These are phyloP conservation scores for Meda fulgida DNA, from an alignment of 2,797 vertebrate species.

Conservation along the genomic window DNA sequence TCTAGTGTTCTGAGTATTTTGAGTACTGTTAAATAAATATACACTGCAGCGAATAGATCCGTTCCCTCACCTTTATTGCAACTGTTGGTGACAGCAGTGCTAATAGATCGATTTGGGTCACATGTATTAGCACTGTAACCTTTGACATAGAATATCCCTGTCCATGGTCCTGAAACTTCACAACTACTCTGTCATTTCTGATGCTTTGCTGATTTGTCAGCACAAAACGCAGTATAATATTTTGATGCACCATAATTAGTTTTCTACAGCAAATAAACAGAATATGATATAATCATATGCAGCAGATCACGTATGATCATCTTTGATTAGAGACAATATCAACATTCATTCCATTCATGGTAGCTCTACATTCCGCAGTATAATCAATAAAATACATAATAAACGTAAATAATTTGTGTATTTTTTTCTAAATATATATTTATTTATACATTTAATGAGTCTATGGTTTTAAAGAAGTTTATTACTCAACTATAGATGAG, in stretches of 20 bases:
- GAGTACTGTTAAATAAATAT: neutral
- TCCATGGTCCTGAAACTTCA: constrained; percentile 25
- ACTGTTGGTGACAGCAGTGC: neutral
- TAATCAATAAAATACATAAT: neutral
- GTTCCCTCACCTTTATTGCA: neutral
- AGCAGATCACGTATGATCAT: neutral
- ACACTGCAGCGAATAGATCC: neutral
- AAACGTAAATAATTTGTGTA: neutral
- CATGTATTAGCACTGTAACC: neutral
- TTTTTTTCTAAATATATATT: neutral
- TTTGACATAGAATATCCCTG: neutral
- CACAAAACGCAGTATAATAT: neutral
- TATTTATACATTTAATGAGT: neutral
- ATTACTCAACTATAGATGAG: neutral
- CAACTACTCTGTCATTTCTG: neutral
- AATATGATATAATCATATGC: neutral
- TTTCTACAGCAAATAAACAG: neutral
- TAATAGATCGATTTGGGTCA: neutral
- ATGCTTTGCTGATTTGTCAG: neutral
- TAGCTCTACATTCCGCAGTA: neutral
- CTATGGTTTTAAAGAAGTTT: neutral
- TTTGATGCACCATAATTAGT: neutral
- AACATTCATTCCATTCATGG: too few species aligned
- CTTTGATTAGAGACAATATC: too few species aligned
- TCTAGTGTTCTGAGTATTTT: neutral